A percentile compares a stretch with the other conserved stretches of the same genome.
These are phyloP conservation scores for Poeciliopsis turneri DNA, from an alignment of 2,797 vertebrate species.

Conservation along the genomic window DNA sequence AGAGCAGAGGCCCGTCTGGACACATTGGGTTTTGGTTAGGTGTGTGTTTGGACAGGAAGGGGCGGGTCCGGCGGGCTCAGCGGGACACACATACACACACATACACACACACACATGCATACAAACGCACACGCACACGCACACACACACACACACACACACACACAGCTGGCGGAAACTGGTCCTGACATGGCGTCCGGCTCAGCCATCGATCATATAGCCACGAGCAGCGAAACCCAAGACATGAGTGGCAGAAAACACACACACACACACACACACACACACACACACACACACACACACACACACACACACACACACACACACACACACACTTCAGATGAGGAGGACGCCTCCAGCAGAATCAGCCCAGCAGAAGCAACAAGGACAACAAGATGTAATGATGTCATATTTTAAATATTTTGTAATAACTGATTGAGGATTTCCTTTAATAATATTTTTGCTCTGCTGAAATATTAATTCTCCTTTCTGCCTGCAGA, in stretches of 20 bases:
- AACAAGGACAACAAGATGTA: no score
- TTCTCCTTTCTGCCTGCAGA: no score
- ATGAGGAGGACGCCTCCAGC: constrained; percentile 9
- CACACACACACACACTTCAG: constrained; percentile 26
- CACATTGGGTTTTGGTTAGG: constrained; percentile 77
- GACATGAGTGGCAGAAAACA: constrained; percentile 71
- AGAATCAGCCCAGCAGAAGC: no score
- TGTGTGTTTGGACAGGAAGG: constrained; percentile 79
- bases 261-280: constrained; percentile 1
- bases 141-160: constrained; percentile 51
- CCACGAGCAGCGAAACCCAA: constrained; percentile 80
- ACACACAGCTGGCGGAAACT: constrained; percentile 70
- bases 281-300: constrained; percentile 1
- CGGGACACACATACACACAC: constrained; percentile 65
- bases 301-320: no score
- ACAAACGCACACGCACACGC: no score
- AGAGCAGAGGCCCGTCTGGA: constrained; percentile 34
- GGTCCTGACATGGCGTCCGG: constrained; percentile 76
- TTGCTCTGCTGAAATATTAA: no score
- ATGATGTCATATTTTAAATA: no score
- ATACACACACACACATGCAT: constrained; percentile 42
- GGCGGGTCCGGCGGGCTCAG: constrained; percentile 72
- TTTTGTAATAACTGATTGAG: no score
- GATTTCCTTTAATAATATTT: no score
- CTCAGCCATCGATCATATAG: constrained; percentile 82